Evolutionary conservation across 2,113 vertebrate species (phyloP).

Genomic region (Acanthisitta chloris): DNA sequence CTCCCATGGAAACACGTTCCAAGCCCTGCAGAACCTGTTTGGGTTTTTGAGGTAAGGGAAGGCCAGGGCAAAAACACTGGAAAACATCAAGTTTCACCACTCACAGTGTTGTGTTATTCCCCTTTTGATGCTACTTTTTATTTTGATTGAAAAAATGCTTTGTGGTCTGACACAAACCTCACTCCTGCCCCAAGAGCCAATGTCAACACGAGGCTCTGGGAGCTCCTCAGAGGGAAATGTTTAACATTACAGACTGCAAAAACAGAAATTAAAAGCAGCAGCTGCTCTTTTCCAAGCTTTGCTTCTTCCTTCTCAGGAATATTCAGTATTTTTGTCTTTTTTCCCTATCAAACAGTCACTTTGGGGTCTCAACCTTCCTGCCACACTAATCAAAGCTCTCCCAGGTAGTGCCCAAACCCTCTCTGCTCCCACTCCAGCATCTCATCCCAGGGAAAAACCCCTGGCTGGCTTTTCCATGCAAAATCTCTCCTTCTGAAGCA

Average conservation of each 20-base stretch:
- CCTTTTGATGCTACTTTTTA: neutral
- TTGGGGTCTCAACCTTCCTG: neutral
- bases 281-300: neutral
- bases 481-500: neutral
- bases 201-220: neutral
- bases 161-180: neutral
- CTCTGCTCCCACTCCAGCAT: neutral
- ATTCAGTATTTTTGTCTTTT: neutral
- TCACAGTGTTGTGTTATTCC: neutral
- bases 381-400: neutral
- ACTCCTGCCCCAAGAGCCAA: neutral
- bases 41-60: neutral
- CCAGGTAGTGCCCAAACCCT: neutral
- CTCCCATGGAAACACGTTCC: rapidly evolving
- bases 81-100: neutral
- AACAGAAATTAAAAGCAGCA: neutral
- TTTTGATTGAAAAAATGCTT: neutral
- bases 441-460: neutral
- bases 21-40: neutral
- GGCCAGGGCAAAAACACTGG: neutral
- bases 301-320: neutral
- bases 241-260: neutral
- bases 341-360: neutral
- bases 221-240: neutral
- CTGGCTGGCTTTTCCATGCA: neutral